Evolutionary conservation across 2,113 vertebrate genomes (phyloP), one percentile per base, ranked within the genome.

Genomic region (Siphamia tubifer): DNA sequence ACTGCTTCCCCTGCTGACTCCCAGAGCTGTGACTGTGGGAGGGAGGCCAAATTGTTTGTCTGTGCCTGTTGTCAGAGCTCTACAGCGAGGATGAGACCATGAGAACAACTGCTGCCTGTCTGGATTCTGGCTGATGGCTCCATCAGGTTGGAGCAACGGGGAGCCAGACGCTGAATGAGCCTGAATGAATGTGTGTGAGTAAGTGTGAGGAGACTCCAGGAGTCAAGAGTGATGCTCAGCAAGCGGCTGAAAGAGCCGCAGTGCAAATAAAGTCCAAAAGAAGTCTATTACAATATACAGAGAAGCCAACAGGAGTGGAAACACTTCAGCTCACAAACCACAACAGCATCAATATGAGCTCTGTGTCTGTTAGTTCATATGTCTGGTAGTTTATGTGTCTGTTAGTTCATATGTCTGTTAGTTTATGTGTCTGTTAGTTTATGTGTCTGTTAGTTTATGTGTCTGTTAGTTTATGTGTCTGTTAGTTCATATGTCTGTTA

Each of bases 41-140:
- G 88, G 87, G 72, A 85, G 84, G 85, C 81, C 84, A 89, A 87
- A 90, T 87, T 86, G 89, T 92, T 91, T 90, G 84, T 84, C 65
- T 87, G 71, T 85, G 60, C 67, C 68, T 1, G 55, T 76, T 76
- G 76, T 83, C 63, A 55, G 53, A 47, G 74, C 79, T 73, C 60
- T 85, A 75, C 77, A 67, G 78, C 16, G 8, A 78, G 73, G 80
- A 79, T 82, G 83, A 87, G 76, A 86, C 72, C 67, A 74, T 17
- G 84, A 69, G 76, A 80, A 77, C 69, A 77, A 82, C 60, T 60
- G 80, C 65, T 77, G 71, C 63, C 71, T 52, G 79, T 86, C 77
- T 77, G 78, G 68, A 44, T 81, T 34, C 84, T 83, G 82, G 71
- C 79, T 90, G 87, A 87, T 81, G 72, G 68, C 87, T 76, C 81